Evolutionary conservation across 2,113 vertebrate species (phyloP), one percentile per base, ranked within the genome.

Genomic region (Cephalopholis sonnerati): DNA sequence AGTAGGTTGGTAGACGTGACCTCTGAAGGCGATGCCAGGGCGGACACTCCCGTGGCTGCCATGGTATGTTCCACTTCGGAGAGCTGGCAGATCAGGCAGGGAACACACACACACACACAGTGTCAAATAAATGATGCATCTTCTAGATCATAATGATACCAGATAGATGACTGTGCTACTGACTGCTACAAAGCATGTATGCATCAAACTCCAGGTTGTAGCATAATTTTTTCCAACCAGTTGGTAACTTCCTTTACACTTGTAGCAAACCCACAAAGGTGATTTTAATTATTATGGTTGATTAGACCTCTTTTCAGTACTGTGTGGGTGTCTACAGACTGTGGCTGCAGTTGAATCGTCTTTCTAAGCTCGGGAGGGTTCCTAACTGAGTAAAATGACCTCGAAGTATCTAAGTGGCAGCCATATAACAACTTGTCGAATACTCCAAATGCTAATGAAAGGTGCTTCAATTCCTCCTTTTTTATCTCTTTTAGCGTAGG

Each of bases 1-100:
- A 36, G 98, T 99, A 32, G 98, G 98, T 88, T 99, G 98, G 92
- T 99, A 99, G 58, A 99, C 98, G n/a, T 99, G 98, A 91, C 98
- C 98, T 86, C 98, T 95, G 90, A 98, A 99, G 0, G 97, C 98
- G 39, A 97, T 96, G 10, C 96, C 97, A 12, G 96, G 97, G 36
- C 97, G 95, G 61, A 84, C 89, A 2, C 93, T 96, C 88, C 97
- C 86, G 7, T 96, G 96, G 91, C 96, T 95, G 0, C 97, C 94
- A 29, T 96, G 97, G 92, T 97, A 98, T 53, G 97, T 96, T 17
- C 97, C 97, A 0, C 95, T 95, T 32, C 97, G 95, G 1, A 98
- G 95, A 1, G 96, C 98, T 99, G 92, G 1, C 57, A 53, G 64
- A 57, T 2, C 16, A 61, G 69, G 16, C 8, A 61, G 55, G 10